Conservation (phyloP, 2,797 vertebrate genomes). For the Anguilla pacifica region DNA sequence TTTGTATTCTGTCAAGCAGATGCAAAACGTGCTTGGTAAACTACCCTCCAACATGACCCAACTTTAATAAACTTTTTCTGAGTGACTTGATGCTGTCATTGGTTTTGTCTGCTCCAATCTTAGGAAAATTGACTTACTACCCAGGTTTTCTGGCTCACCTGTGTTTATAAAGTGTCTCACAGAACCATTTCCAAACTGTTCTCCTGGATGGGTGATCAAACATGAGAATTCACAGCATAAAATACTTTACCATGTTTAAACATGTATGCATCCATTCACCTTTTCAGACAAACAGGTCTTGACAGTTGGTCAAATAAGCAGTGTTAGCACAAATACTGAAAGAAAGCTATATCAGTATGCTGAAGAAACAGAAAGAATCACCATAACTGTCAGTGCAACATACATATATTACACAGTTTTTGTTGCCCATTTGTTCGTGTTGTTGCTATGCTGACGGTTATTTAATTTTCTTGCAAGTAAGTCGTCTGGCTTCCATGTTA, state of each 20-base stretch:
- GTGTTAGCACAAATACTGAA: not conserved
- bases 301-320: not conserved
- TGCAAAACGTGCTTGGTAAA: conserved; percentile 4
- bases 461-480: too few relatives aligned
- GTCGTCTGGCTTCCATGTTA: too few relatives aligned
- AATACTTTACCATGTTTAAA: not conserved
- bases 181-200: not conserved
- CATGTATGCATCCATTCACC: not conserved
- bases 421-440: not conserved
- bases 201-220: not conserved
- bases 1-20: conserved; percentile 22
- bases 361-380: not conserved
- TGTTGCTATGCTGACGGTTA: not conserved
- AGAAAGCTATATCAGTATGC: not conserved
- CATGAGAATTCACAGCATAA: not conserved
- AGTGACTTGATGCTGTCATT: not conserved
- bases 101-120: not conserved
- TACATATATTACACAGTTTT: not conserved
- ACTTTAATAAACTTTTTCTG: not conserved
- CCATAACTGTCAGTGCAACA: not conserved
- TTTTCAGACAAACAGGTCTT: not conserved
- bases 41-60: not conserved
- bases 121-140: not conserved
- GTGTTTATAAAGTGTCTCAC: not conserved
- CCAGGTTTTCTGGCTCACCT: not conserved